phyloP scores from a whole-genome alignment of 2,797 vertebrate species.

The Rhabdophis nuchalis region DNA sequence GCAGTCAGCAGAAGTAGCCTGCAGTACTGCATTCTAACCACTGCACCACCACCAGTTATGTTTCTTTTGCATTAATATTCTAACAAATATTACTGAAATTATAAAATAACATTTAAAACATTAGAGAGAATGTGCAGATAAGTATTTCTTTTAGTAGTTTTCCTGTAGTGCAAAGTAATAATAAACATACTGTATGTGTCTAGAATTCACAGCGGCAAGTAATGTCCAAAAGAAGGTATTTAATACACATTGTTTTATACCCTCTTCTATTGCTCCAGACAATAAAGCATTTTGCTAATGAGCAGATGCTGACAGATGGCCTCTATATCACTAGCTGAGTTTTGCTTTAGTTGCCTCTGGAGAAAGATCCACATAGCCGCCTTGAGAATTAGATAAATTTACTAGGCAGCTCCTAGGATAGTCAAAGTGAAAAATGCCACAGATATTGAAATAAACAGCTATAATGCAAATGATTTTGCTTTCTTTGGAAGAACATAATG shows the following conservation, averaged over 20 bases:
- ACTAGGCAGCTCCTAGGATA: background rate
- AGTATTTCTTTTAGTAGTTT: background rate
- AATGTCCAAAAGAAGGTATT: constrained; percentile 3
- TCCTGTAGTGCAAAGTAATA: background rate
- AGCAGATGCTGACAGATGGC: constrained; percentile 22
- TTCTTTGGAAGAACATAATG: background rate
- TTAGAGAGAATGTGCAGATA: background rate
- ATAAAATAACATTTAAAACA: background rate
- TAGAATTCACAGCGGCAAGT: background rate
- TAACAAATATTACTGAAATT: constrained; percentile 1
- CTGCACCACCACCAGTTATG: background rate
- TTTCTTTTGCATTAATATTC: background rate
- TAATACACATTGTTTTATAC: constrained; percentile 3
- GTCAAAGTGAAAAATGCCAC: background rate
- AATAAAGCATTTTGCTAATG: constrained; percentile 19
- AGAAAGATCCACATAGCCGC: constrained; percentile 6
- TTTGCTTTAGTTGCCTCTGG: constrained; percentile 17
- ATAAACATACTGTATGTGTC: background rate
- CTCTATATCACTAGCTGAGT: constrained; percentile 8
- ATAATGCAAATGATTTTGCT: constrained; percentile 5
- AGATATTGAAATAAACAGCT: background rate
- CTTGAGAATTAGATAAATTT: constrained; percentile 11
- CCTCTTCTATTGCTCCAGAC: background rate
- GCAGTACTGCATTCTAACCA: no score
- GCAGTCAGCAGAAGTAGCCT: background rate